phyloP scores from a whole-genome alignment of 2,113 vertebrate species.

The Alethe castanea region DNA sequence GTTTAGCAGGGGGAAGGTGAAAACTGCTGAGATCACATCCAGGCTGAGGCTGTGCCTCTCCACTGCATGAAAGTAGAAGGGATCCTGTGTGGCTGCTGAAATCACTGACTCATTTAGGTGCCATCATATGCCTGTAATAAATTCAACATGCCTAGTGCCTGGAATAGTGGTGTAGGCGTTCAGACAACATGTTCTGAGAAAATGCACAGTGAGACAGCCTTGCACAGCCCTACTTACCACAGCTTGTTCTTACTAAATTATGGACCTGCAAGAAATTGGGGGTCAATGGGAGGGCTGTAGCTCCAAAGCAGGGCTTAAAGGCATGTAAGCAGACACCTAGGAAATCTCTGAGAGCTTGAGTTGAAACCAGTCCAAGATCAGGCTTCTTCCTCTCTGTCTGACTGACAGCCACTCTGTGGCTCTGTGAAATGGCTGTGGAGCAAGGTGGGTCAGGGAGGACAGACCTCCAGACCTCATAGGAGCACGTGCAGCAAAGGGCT shows the following conservation, averaged over 20 bases:
- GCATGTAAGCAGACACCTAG: background rate
- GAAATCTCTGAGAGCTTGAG: background rate
- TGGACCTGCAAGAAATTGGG: background rate
- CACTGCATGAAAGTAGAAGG: background rate
- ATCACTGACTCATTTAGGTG: constrained; percentile 15
- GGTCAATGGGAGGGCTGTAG: background rate
- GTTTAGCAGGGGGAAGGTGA: background rate
- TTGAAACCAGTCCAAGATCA: background rate
- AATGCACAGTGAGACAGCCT: background rate
- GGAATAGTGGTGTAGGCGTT: background rate
- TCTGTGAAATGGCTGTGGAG: background rate
- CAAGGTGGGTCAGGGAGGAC: background rate
- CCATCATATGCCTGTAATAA: constrained; percentile 8
- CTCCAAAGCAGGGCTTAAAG: background rate
- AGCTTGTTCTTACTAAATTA: background rate
- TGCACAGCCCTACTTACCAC: background rate
- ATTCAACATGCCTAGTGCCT: constrained; percentile 15
- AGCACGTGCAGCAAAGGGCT: rapidly evolving
- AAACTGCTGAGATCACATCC: background rate
- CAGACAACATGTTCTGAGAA: constrained; percentile 30
- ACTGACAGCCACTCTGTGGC: background rate
- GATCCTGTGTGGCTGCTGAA: background rate
- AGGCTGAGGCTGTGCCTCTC: background rate
- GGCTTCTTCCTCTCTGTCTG: background rate
- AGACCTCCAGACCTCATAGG: rapidly evolving